phyloP scores from a whole-genome alignment of 2,113 vertebrate species.

The Bostrychus sinensis region DNA sequence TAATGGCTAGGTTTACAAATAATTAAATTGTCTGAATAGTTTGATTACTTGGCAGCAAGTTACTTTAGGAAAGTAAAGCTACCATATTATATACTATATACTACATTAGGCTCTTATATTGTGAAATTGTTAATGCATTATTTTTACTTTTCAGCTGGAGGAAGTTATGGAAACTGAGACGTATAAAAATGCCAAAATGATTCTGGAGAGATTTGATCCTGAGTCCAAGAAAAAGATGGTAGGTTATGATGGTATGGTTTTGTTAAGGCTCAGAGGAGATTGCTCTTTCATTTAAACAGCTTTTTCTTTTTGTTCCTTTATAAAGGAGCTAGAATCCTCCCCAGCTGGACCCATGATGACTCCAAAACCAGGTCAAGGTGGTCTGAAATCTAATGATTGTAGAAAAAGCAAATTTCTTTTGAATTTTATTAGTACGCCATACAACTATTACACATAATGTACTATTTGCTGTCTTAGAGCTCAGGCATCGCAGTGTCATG shows the following conservation, averaged over 20 bases:
- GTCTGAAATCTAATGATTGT: neutral
- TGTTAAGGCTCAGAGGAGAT: no score
- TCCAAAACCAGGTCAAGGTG: conserved; percentile 94
- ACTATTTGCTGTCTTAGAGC: conserved; percentile 79
- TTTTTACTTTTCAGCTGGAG: conserved; percentile 85
- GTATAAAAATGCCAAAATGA: conserved; percentile 96
- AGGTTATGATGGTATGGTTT: conserved; percentile 41
- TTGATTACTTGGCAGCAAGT: neutral
- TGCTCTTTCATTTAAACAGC: neutral
- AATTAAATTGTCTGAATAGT: conserved; percentile 2
- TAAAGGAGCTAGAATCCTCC: conserved; percentile 85
- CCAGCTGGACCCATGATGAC: conserved; percentile 83
- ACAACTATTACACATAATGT: conserved; percentile 12
- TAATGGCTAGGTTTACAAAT: neutral
- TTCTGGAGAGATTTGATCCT: conserved; percentile 97
- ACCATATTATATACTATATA: no score
- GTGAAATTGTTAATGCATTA: neutral
- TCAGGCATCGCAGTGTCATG: conserved; percentile 89
- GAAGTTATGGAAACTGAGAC: conserved; percentile 99
- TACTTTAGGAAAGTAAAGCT: conserved; percentile 8
- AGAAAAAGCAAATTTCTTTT: neutral
- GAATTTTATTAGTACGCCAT: neutral
- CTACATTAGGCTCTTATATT: no score
- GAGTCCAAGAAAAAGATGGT: conserved; percentile 90
- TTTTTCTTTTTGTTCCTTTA: conserved; percentile 9